phyloP scores from a whole-genome alignment of 2,113 vertebrate genomes.

The Cyrtonyx montezumae region DNA sequence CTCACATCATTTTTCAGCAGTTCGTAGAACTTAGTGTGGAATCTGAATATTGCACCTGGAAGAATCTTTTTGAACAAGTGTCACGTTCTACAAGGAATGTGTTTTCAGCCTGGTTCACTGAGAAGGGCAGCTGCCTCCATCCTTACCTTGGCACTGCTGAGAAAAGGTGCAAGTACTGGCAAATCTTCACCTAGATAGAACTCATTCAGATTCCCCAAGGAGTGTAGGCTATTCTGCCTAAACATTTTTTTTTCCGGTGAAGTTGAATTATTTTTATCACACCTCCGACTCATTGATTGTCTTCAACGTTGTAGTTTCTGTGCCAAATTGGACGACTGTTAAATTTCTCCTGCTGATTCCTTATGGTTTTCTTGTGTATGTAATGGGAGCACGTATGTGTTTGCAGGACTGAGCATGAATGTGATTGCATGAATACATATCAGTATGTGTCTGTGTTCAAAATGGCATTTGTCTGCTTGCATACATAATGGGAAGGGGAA shows the following conservation, averaged over 20 bases:
- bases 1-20: neutral
- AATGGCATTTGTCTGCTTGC: neutral
- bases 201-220: neutral
- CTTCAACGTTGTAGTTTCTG: neutral
- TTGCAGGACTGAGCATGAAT: neutral
- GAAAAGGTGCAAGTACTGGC: neutral
- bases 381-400: neutral
- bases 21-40: neutral
- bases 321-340: neutral
- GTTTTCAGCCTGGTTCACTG: neutral
- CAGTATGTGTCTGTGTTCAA: neutral
- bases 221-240: neutral
- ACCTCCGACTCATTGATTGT: neutral
- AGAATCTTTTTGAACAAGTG: neutral
- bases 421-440: neutral
- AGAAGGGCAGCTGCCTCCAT: neutral
- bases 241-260: neutral
- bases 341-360: neutral
- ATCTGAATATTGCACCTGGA: neutral
- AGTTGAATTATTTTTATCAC: neutral
- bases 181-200: neutral
- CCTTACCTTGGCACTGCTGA: neutral
- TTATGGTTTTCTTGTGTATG: neutral
- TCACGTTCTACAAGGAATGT: rapidly evolving
- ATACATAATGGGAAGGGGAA: neutral